Conservation (phyloP, 1,140 invertebrate species). For the Drosophila nigromelanica region DNA sequence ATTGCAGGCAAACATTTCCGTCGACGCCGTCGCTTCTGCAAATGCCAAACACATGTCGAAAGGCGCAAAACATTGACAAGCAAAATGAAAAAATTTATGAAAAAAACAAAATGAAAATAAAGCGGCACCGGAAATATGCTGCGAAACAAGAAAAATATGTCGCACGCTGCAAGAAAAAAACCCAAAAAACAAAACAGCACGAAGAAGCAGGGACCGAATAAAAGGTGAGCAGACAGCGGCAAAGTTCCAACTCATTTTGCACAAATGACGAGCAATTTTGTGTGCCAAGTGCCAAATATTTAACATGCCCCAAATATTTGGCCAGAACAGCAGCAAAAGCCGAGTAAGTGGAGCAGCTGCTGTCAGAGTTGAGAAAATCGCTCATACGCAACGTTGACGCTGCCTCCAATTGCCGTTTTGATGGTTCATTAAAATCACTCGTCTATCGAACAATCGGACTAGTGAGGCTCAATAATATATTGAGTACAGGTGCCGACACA, state of each 20-base stretch:
- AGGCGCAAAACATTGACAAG: slow-evolving; percentile 72
- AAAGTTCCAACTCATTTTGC: slow-evolving; percentile 33
- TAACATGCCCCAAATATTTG: slow-evolving; percentile 60
- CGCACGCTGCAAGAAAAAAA: not conserved
- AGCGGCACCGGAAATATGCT: slow-evolving; percentile 41
- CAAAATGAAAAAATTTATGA: slow-evolving; percentile 74
- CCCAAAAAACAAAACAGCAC: not conserved
- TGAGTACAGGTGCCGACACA: slow-evolving; percentile 38
- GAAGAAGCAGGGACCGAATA: not conserved
- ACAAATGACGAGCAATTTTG: slow-evolving; percentile 41
- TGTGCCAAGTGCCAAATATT: slow-evolving; percentile 72
- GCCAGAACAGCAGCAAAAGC: slow-evolving; percentile 3
- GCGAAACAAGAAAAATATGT: slow-evolving; percentile 40
- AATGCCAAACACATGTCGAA: slow-evolving; percentile 77
- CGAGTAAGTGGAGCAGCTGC: slow-evolving; percentile 18
- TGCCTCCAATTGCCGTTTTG: slow-evolving; percentile 62
- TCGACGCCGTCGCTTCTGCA: slow-evolving; percentile 46
- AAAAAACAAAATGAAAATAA: slow-evolving; percentile 66
- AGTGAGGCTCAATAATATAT: slow-evolving; percentile 53
- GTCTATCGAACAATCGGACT: slow-evolving; percentile 44
- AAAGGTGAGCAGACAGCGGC: slow-evolving; percentile 12
- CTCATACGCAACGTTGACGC: slow-evolving; percentile 71
- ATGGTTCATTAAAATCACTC: slow-evolving; percentile 73
- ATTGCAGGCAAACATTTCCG: slow-evolving; percentile 19
- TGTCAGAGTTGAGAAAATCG: slow-evolving; percentile 46